These are phyloP conservation scores for Coendou prehensilis DNA, from an alignment of 2,797 vertebrate genomes.

Conservation along the genomic window DNA sequence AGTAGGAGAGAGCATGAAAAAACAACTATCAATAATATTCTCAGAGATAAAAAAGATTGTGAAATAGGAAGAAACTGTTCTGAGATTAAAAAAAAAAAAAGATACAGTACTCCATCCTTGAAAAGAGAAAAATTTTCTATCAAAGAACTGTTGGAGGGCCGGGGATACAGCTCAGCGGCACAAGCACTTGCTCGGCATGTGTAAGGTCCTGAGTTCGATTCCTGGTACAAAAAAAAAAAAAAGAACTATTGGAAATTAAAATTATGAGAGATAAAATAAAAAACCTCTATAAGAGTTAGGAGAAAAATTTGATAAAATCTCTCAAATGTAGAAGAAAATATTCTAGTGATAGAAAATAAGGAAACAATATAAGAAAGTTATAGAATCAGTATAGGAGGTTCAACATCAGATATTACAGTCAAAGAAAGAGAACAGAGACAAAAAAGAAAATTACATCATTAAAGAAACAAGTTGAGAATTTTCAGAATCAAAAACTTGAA, in stretches of 20 bases:
- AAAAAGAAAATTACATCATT: not conserved
- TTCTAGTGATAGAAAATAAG: not conserved
- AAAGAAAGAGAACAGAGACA: not conserved
- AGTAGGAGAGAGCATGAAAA: constrained; percentile 12
- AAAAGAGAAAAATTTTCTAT: constrained; percentile 1
- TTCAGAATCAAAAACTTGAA: not conserved
- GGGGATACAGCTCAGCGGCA: too few relatives aligned
- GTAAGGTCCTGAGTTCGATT: too few relatives aligned
- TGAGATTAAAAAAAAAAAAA: not conserved
- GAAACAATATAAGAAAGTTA: not conserved
- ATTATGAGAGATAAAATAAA: not conserved
- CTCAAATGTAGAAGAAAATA: constrained; percentile 12
- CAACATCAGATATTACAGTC: constrained; percentile 1
- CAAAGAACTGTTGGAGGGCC: not conserved
- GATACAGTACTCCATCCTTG: not conserved
- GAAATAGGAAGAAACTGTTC: not conserved
- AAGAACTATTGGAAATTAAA: constrained; percentile 17
- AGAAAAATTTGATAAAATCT: not conserved
- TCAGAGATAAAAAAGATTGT: not conserved
- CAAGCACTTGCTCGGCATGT: too few relatives aligned
- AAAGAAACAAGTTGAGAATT: not conserved
- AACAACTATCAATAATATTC: not conserved
- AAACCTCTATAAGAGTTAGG: not conserved
- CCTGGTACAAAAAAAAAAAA: too few relatives aligned
- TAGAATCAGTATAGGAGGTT: not conserved